Conservation (phyloP, 2,113 vertebrate genomes). For the Gallinago media region DNA sequence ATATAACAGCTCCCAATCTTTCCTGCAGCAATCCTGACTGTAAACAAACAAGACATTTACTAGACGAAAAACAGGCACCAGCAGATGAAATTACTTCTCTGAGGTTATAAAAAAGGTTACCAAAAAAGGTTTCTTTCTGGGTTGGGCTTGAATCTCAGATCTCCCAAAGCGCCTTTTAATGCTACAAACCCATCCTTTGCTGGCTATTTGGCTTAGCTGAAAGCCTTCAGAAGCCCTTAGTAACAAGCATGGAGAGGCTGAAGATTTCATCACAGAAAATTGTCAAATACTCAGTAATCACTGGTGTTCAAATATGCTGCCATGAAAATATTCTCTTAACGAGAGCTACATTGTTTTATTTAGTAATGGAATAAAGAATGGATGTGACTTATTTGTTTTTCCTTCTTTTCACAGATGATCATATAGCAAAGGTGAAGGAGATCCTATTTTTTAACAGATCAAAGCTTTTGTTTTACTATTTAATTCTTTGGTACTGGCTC, state of each 20-base stretch:
- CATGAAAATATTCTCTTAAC: background rate
- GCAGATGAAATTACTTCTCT: background rate
- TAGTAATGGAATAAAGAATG: background rate
- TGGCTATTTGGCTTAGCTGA: background rate
- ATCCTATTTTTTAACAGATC: slow-evolving; percentile 27
- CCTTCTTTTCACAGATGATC: background rate
- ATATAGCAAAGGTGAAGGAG: slow-evolving; percentile 22
- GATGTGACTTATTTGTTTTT: background rate
- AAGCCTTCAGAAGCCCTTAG: background rate
- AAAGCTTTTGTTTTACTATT: slow-evolving; percentile 53
- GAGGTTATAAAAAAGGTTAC: background rate
- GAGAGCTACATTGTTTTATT: background rate
- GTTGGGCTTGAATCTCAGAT: background rate
- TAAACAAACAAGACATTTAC: slow-evolving; percentile 17
- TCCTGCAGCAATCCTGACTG: background rate
- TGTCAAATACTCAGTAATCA: background rate
- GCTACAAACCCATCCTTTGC: background rate
- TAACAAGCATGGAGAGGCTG: background rate
- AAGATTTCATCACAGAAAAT: background rate
- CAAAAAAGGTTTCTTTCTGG: background rate
- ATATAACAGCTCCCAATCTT: background rate
- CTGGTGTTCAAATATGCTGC: background rate
- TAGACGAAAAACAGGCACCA: background rate
- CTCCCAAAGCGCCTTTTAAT: background rate
- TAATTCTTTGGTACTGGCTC: slow-evolving; percentile 30